Conservation (phyloP, 2,888 invertebrate species). For the Argyresthia goedartella region DNA sequence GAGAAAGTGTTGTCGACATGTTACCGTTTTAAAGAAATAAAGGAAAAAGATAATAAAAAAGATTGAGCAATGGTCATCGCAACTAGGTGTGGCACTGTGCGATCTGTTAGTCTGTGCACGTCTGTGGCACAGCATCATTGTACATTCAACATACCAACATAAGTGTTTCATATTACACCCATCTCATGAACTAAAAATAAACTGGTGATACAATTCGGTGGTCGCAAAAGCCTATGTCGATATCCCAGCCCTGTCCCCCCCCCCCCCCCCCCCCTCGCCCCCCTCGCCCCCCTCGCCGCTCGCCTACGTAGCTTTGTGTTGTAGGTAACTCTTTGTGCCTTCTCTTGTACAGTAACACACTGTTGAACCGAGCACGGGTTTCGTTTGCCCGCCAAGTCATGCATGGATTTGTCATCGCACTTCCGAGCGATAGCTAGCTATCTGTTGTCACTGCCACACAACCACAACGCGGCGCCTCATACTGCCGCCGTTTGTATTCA, state of each 20-base stretch:
- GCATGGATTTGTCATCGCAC: conserved; percentile 46
- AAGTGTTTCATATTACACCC: conserved; percentile 10
- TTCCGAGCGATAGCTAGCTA: conserved; percentile 29
- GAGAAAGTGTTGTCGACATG: not conserved
- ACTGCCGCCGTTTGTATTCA: conserved; percentile 15
- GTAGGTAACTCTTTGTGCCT: conserved; percentile 15
- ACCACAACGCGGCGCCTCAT: conserved; percentile 26
- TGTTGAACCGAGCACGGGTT: conserved; percentile 24
- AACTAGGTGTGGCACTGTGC: conserved; percentile 63
- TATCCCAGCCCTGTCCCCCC: conserved; percentile 18
- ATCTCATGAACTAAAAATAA: not conserved
- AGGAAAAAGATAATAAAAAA: conserved; percentile 38
- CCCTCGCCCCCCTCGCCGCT: conserved; percentile 17
- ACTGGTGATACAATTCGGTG: conserved; percentile 23
- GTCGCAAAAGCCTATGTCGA: conserved; percentile 58
- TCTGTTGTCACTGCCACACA: conserved; percentile 16
- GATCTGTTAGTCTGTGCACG: conserved; percentile 38
- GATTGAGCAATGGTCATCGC: conserved; percentile 60
- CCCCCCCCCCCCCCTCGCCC: conserved; percentile 17
- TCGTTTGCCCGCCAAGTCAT: conserved; percentile 42
- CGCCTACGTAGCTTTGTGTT: conserved; percentile 13
- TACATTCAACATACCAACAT: conserved; percentile 14
- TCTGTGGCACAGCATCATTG: conserved; percentile 21
- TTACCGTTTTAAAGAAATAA: not conserved
- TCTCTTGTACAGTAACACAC: conserved; percentile 29